Evolutionary conservation across 2,888 invertebrate species (phyloP), one percentile per base, ranked within the genome.

Genomic region (Diarsia mendica): DNA sequence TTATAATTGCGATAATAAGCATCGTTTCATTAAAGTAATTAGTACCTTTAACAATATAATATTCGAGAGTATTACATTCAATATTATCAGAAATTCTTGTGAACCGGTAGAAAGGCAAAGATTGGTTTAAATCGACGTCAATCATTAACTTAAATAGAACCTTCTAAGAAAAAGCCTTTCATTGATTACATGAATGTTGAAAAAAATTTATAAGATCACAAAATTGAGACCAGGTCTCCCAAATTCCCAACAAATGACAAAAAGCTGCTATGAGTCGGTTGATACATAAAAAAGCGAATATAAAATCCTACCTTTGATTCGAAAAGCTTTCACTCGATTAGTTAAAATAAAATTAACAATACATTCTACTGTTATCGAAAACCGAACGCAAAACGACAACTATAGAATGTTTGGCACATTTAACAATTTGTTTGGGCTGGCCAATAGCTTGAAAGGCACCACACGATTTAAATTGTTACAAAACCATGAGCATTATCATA

Each of bases 311-410:
- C 10, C 48, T 55, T 49, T 49, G 72, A 72, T 77, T 67, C 20
- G 10, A 1, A 74, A 74, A 63, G 44, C 80, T 74, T 78, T 51
- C 65, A 64, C 67, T 74, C 49, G 74, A 75, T 79, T 75, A 75
- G 55, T 80, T 67, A 48, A 53, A 64, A 72, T 63, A 67, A 73
- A 79, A 55, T 15, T 49, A 55, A 74, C 80, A 75, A 79, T 79
- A 74, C 46, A 53, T 67, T 67, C 46, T 10, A 48, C 55, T 67
- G 64, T 60, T 80, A 67, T 64, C 67, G 65, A 75, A 79, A 75
- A 75, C 61, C 58, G 68, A 79, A 82, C 49, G 51, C 67, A 80
- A 76, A 80, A 76, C 55, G 28, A 72, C 20, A 67, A 76, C 67
- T 23, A 71, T 49, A 76, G 66, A 82, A 77, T 58, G 63, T 65